Percentiles rank a stretch among this genome's conserved stretches.
Conservation (phyloP, 2,888 invertebrate species). For the Chelonus formosanus region DNA sequence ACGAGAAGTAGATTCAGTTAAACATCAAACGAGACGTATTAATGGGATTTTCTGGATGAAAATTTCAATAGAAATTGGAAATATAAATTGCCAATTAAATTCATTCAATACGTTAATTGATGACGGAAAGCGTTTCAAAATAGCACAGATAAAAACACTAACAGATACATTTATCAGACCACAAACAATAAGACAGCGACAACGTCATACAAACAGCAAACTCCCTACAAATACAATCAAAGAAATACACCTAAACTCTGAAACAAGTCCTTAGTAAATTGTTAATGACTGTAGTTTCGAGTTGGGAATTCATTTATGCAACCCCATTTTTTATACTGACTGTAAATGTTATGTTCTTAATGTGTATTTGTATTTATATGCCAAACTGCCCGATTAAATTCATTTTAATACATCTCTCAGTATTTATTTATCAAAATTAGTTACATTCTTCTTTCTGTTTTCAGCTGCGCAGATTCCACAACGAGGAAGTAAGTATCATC, state of each 20-base stretch:
- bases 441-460: slow-evolving; percentile 67
- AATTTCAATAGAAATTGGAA: slow-evolving; percentile 14
- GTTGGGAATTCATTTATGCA: slow-evolving; percentile 61
- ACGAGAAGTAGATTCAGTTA: slow-evolving; percentile 25
- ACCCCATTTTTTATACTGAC: slow-evolving; percentile 57
- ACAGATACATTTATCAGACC: neutral
- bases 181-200: slow-evolving; percentile 20
- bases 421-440: slow-evolving; percentile 17
- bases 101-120: neutral
- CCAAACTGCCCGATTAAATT: slow-evolving; percentile 34
- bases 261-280: slow-evolving; percentile 59
- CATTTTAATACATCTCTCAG: slow-evolving; percentile 1
- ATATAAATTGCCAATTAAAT: neutral
- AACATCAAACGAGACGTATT: slow-evolving; percentile 20
- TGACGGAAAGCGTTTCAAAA: neutral
- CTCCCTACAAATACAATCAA: slow-evolving; percentile 27
- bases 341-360: slow-evolving; percentile 62
- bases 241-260: slow-evolving; percentile 38
- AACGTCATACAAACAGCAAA: slow-evolving; percentile 8
- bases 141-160: neutral
- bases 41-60: slow-evolving; percentile 13
- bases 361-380: slow-evolving; percentile 56
- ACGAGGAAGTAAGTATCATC: slow-evolving; percentile 82
- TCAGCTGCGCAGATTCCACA: slow-evolving; percentile 89
- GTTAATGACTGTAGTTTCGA: slow-evolving; percentile 60